Evolutionary conservation across 2,888 invertebrate genomes (phyloP).

Genomic region (Chrysomela aeneicollis): DNA sequence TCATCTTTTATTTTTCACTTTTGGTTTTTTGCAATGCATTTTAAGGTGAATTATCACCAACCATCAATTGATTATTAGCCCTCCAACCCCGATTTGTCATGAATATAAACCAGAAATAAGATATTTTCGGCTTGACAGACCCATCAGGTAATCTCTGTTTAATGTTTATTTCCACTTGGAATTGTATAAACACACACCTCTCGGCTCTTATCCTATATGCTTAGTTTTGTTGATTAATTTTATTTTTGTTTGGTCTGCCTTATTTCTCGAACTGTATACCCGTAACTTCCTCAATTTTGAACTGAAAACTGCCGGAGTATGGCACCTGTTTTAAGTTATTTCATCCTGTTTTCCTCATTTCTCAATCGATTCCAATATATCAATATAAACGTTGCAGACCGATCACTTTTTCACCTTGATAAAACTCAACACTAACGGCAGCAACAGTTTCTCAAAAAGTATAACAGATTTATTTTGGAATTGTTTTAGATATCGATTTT

Average conservation of each 20-base stretch:
- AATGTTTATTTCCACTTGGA: conserved; percentile 1
- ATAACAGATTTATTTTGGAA: too few species aligned
- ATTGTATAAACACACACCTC: conserved; percentile 8
- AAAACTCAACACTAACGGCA: too few species aligned
- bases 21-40: conserved; percentile 10
- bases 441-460: too few species aligned
- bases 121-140: neutral
- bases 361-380: neutral
- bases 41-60: neutral
- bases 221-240: conserved; percentile 9
- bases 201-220: too few species aligned
- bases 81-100: too few species aligned
- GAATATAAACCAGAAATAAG: too few species aligned
- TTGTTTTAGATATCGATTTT: too few species aligned
- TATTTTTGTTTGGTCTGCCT: conserved; percentile 18
- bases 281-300: neutral
- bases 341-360: neutral
- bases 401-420: too few species aligned
- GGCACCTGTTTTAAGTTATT: neutral
- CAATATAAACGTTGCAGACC: too few species aligned
- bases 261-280: neutral
- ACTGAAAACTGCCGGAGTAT: neutral
- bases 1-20: too few species aligned
- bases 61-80: too few species aligned
- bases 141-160: conserved; percentile 16